Conservation (phyloP, 1,140 invertebrate genomes). For the Diachasma alloeum region DNA sequence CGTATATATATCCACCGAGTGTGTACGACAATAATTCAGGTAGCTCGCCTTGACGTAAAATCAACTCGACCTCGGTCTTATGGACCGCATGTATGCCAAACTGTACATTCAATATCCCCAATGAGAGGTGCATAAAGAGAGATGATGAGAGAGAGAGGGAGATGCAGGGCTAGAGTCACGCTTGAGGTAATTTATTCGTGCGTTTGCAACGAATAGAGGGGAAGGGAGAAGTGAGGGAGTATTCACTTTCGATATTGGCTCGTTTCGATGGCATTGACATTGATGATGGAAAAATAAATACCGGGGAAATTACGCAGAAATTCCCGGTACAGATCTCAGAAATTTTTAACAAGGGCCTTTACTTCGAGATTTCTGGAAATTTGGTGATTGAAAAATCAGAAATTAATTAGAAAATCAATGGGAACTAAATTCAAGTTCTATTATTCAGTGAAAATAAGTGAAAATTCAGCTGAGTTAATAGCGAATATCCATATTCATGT, state of each 20-base stretch:
- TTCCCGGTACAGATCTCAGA: too few relatives aligned
- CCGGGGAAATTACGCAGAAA: slow-evolving; percentile 18
- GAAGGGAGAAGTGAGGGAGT: background rate
- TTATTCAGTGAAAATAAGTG: background rate
- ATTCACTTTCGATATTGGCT: background rate
- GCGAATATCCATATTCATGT: too few relatives aligned
- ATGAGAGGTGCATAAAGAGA: background rate
- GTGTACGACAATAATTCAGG: slow-evolving; percentile 28
- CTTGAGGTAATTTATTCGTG: slow-evolving; percentile 12
- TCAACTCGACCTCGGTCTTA: slow-evolving; percentile 16
- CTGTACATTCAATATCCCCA: background rate
- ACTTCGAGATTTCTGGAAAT: too few relatives aligned
- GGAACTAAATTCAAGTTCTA: too few relatives aligned
- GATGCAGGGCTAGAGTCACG: background rate
- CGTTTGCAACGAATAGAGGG: slow-evolving; percentile 8
- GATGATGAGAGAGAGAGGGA: background rate
- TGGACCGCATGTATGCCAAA: background rate
- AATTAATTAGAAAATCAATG: too few relatives aligned
- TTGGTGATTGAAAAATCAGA: too few relatives aligned
- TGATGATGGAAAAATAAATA: slow-evolving; percentile 16
- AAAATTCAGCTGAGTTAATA: too few relatives aligned
- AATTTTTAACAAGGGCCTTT: too few relatives aligned
- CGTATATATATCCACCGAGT: background rate
- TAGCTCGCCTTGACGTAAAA: slow-evolving; percentile 25
- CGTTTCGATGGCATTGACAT: slow-evolving; percentile 15